Conservation (phyloP, 1,140 invertebrate genomes). For the Eciton burchellii region DNA sequence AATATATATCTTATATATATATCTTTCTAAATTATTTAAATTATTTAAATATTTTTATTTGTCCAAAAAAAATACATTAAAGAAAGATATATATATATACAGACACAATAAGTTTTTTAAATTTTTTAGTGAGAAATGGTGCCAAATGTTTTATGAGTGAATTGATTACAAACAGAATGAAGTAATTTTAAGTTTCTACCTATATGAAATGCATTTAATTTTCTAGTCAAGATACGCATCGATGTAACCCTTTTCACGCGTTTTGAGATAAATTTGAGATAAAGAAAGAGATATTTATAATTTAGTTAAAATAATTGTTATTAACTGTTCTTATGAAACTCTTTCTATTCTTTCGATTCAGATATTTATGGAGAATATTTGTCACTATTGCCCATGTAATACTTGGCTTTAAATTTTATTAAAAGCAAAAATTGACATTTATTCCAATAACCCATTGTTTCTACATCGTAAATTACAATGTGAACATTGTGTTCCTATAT, state of each 20-base stretch:
- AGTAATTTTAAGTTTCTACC: not conserved
- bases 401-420: slow-evolving; percentile 31
- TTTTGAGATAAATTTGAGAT: slow-evolving; percentile 28
- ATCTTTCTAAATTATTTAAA: too few relatives aligned
- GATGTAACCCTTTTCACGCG: slow-evolving; percentile 4
- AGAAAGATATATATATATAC: too few relatives aligned
- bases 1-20: too few relatives aligned
- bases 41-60: not conserved
- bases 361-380: slow-evolving; percentile 47
- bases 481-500: slow-evolving; percentile 40
- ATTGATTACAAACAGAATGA: slow-evolving; percentile 20
- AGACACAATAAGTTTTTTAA: not conserved
- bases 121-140: slow-evolving; percentile 7
- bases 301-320: not conserved
- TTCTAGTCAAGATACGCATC: slow-evolving; percentile 8
- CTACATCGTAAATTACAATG: slow-evolving; percentile 19
- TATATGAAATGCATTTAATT: slow-evolving; percentile 32
- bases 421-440: slow-evolving; percentile 25
- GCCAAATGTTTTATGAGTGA: slow-evolving; percentile 36
- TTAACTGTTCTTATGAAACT: slow-evolving; percentile 32
- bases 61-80: not conserved
- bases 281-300: slow-evolving; percentile 17
- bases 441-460: slow-evolving; percentile 17
- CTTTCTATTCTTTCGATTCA: slow-evolving; percentile 51
- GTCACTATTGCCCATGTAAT: slow-evolving; percentile 20